phyloP scores from a whole-genome alignment of 2,113 vertebrate species.

The Macrotis lagotis region DNA sequence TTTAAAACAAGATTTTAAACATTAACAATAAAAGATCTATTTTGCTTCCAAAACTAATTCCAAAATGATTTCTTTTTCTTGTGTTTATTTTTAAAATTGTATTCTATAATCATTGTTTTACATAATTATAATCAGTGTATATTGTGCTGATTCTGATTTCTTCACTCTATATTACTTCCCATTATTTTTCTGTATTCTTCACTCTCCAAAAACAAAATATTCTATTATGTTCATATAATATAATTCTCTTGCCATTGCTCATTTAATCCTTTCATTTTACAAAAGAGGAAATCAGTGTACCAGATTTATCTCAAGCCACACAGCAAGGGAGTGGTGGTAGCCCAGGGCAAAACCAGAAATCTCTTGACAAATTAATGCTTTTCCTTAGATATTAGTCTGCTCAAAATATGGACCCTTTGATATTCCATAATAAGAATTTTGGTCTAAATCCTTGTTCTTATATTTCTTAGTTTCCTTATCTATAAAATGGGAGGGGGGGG shows the following conservation, averaged over 20 bases:
- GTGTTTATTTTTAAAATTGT: background rate
- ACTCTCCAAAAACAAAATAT: background rate
- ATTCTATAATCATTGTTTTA: background rate
- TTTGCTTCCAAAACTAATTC: background rate
- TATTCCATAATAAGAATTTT: background rate
- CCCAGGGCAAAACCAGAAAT: background rate
- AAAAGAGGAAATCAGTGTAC: background rate
- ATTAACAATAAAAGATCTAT: background rate
- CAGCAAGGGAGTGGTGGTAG: background rate
- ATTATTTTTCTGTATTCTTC: background rate
- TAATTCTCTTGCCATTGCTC: background rate
- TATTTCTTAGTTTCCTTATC: background rate
- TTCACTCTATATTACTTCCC: background rate
- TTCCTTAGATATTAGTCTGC: background rate
- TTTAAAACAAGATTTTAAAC: background rate
- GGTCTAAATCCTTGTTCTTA: background rate
- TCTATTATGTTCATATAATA: background rate
- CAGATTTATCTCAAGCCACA: background rate
- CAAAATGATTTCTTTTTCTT: background rate
- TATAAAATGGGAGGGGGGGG: background rate
- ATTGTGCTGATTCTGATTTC: background rate
- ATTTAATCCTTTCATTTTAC: background rate
- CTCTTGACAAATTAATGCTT: background rate
- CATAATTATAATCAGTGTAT: background rate
- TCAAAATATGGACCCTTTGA: background rate